phyloP scores from a whole-genome alignment of 2,113 vertebrate genomes.

The Glaucidium brasilianum region DNA sequence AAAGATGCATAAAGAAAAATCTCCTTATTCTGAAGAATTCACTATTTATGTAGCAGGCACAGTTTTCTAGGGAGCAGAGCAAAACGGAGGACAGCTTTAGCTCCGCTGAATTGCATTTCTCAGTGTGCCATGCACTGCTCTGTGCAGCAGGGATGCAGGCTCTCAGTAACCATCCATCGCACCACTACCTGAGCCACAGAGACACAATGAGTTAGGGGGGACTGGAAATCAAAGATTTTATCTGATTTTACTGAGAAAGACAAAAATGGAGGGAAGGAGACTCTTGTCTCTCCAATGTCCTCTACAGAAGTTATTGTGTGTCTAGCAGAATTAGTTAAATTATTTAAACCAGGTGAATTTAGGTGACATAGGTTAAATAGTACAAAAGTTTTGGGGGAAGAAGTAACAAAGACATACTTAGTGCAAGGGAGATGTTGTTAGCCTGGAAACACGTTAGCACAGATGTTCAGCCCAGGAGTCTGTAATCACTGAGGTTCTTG shows the following conservation, averaged over 20 bases:
- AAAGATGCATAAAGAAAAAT: slow-evolving; percentile 1
- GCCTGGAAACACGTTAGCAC: background rate
- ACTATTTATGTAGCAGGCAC: background rate
- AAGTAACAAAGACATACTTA: background rate
- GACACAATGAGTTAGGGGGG: fast-evolving
- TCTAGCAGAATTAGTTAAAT: background rate
- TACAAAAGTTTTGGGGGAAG: background rate
- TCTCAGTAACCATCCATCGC: fast-evolving
- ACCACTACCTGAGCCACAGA: background rate
- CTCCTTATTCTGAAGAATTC: background rate
- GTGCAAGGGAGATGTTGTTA: background rate
- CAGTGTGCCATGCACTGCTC: fast-evolving
- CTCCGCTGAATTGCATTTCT: background rate
- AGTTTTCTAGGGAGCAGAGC: background rate
- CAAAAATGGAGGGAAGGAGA: background rate
- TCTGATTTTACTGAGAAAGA: background rate
- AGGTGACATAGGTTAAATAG: background rate
- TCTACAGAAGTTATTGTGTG: background rate
- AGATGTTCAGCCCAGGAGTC: background rate
- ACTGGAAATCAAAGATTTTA: background rate
- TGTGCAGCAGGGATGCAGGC: background rate
- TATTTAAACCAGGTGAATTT: background rate
- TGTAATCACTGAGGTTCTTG: background rate
- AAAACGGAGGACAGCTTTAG: background rate
- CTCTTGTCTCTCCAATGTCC: background rate